These are phyloP conservation scores for Tetragonisca angustula DNA, from an alignment of 2,888 invertebrate species.

Conservation along the genomic window DNA sequence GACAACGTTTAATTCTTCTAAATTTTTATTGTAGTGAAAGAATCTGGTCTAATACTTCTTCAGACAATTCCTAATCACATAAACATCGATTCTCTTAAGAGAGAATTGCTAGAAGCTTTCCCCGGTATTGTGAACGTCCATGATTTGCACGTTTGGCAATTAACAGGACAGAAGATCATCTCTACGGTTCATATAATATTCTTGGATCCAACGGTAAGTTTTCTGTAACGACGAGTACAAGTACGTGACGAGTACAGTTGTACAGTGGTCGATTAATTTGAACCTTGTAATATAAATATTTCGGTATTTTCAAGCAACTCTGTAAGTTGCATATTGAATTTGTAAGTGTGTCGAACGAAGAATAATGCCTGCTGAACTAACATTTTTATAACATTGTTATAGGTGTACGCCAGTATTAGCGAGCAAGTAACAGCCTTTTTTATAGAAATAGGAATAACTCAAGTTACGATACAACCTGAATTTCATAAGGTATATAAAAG, in stretches of 20 bases:
- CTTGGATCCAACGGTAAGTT: constrained; percentile 86
- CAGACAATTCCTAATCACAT: constrained; percentile 97
- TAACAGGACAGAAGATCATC: constrained; percentile 91
- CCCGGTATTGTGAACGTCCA: constrained; percentile 91
- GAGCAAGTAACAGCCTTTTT: constrained; percentile 90
- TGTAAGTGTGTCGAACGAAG: background rate
- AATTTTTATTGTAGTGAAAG: constrained; percentile 89
- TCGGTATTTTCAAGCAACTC: background rate
- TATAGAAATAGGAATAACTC: constrained; percentile 91
- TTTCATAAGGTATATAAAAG: constrained; percentile 84
- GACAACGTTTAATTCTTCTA: background rate
- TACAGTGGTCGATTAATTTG: background rate
- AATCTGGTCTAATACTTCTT: constrained; percentile 93
- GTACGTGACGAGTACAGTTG: background rate
- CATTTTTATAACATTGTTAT: constrained; percentile 5
- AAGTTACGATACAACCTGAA: constrained; percentile 95
- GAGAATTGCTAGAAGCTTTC: constrained; percentile 88
- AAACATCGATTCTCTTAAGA: constrained; percentile 89
- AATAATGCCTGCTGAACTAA: background rate
- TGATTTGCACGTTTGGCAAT: constrained; percentile 95
- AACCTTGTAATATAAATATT: background rate
- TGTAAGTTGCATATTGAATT: background rate
- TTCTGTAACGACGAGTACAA: background rate
- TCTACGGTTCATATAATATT: constrained; percentile 94
- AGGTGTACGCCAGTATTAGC: constrained; percentile 86